Percentiles rank a stretch among this genome's conserved stretches.
Evolutionary conservation across 1,140 invertebrate species (phyloP).

Genomic region (Luehdorfia chinensis): DNA sequence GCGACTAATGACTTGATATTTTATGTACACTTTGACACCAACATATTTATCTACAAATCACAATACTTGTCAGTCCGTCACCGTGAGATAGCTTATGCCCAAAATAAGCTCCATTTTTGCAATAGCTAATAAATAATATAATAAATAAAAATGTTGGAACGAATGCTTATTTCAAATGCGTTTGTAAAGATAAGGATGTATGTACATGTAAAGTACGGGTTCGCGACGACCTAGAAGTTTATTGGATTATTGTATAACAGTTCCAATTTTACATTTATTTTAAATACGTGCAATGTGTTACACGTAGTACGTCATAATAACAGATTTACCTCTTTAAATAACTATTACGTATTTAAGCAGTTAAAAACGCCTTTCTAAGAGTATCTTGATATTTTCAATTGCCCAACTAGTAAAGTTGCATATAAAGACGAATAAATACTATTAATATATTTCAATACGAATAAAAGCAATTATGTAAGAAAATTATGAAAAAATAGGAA

Average conservation of each 20-base stretch:
- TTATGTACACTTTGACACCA: conserved; percentile 51
- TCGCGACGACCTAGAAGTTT: conserved; percentile 57
- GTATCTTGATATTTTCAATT: too few species aligned
- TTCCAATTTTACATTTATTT: conserved; percentile 20
- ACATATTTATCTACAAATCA: conserved; percentile 12
- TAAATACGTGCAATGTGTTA: too few species aligned
- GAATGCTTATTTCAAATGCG: background rate
- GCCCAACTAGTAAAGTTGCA: too few species aligned
- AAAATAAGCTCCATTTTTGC: background rate
- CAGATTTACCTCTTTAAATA: too few species aligned
- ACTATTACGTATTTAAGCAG: too few species aligned
- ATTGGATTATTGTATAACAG: conserved; percentile 54
- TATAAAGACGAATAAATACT: too few species aligned
- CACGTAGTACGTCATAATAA: too few species aligned
- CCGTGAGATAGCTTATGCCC: background rate
- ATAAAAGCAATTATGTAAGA: too few species aligned
- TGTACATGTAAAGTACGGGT: conserved; percentile 21
- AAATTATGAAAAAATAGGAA: too few species aligned
- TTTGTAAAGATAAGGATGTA: conserved; percentile 7
- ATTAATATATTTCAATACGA: too few species aligned
- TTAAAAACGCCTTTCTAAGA: too few species aligned
- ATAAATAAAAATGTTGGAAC: background rate
- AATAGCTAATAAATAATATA: background rate
- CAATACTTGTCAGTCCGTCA: conserved; percentile 1
- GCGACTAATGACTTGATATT: conserved; percentile 73